A percentile compares a stretch with the other conserved stretches of the same genome.
phyloP scores from a whole-genome alignment of 2,797 vertebrate genomes.

The Onychomys torridus region DNA sequence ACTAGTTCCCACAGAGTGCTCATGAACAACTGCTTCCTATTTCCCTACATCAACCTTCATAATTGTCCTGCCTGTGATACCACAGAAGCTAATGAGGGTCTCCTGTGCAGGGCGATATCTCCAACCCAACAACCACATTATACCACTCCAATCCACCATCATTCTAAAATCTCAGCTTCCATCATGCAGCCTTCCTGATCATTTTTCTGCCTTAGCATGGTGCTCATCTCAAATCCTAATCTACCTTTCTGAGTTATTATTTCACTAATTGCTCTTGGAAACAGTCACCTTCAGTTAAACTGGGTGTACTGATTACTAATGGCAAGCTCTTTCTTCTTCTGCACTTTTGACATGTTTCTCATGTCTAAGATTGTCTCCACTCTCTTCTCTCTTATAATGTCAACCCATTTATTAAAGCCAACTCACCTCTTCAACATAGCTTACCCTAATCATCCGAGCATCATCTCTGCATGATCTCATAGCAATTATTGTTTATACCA shows the following conservation, averaged over 20 bases:
- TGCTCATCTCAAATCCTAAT: neutral
- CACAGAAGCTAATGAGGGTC: neutral
- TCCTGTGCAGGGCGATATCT: rapidly evolving
- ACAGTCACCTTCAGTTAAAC: neutral
- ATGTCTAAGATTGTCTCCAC: neutral
- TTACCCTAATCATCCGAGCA: slow-evolving; percentile 28
- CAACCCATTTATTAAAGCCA: slow-evolving; percentile 50
- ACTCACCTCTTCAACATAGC: slow-evolving; percentile 11
- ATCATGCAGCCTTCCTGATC: neutral
- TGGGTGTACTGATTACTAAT: neutral
- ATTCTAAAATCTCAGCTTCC: neutral
- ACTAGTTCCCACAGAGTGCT: neutral
- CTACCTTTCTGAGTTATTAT: neutral
- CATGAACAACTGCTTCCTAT: neutral
- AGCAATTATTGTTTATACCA: slow-evolving; percentile 60
- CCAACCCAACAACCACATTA: too few species aligned
- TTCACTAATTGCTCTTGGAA: slow-evolving; percentile 34
- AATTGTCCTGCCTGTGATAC: neutral
- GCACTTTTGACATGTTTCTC: slow-evolving; percentile 34
- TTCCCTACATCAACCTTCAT: neutral
- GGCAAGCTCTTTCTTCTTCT: neutral
- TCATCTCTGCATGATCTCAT: slow-evolving; percentile 61
- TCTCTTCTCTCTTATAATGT: neutral
- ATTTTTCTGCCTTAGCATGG: neutral
- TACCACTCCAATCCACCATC: neutral